phyloP scores from a whole-genome alignment of 2,797 vertebrate species.

The Prionace glauca region DNA sequence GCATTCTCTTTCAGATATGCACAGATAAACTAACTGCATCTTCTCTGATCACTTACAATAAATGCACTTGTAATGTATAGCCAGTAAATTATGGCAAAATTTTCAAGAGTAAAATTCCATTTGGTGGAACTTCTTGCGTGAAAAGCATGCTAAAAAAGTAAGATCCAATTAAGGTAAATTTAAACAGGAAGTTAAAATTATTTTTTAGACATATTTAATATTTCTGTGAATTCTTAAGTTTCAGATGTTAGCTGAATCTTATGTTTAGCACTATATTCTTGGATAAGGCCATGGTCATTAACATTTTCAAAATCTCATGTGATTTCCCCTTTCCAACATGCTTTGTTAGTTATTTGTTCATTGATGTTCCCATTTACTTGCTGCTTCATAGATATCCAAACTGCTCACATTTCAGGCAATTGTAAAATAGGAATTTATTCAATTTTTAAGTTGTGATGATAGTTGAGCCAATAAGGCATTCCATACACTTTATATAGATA shows the following conservation, averaged over 20 bases:
- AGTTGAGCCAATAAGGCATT: not conserved
- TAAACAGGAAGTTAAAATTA: not conserved
- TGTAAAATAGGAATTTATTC: not conserved
- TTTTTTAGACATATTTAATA: not conserved
- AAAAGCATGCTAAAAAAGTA: not conserved
- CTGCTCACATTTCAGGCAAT: not conserved
- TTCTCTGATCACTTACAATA: not conserved
- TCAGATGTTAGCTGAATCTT: not conserved
- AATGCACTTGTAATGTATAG: not conserved
- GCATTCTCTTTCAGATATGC: not conserved
- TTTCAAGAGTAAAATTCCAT: not conserved
- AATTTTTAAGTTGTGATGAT: not conserved
- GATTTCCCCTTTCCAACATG: not conserved
- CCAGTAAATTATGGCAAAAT: too few relatives aligned
- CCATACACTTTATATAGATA: not conserved
- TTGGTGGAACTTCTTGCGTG: not conserved
- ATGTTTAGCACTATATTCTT: not conserved
- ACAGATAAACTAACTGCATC: not conserved
- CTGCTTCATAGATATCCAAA: not conserved
- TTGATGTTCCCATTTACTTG: not conserved
- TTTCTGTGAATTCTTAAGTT: not conserved
- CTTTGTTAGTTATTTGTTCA: not conserved
- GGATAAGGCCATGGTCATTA: not conserved
- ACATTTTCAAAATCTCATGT: not conserved
- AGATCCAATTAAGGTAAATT: too few relatives aligned